A percentile compares a stretch with the other conserved stretches of the same genome.
Evolutionary conservation across 2,888 invertebrate species (phyloP).

Genomic region (Drosophila paranaensis): DNA sequence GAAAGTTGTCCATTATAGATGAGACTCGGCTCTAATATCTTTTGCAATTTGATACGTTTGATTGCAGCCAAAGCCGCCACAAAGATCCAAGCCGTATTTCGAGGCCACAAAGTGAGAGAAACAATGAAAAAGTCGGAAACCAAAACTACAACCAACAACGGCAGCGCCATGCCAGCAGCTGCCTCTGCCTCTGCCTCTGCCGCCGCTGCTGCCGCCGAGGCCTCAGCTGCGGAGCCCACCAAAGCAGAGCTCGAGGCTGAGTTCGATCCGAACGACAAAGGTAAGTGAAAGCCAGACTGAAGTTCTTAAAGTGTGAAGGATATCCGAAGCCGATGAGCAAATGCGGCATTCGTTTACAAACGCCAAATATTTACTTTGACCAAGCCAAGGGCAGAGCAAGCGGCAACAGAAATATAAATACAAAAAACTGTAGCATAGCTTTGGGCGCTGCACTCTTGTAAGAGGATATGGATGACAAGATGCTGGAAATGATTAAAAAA

Average conservation of each 20-base stretch:
- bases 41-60: conserved; percentile 33
- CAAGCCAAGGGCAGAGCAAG: conserved; percentile 6
- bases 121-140: conserved; percentile 89
- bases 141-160: conserved; percentile 82
- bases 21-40: conserved; percentile 1
- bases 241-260: conserved; percentile 91
- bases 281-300: conserved; percentile 84
- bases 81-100: conserved; percentile 95
- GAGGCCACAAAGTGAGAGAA: conserved; percentile 92
- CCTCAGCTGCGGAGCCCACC: conserved; percentile 86
- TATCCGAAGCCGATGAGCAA: conserved; percentile 10
- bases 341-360: conserved; percentile 24
- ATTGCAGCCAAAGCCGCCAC: conserved; percentile 88
- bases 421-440: background rate
- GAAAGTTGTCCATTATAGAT: background rate
- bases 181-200: conserved; percentile 56
- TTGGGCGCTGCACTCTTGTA: conserved; percentile 16
- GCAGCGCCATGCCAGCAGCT: conserved; percentile 50
- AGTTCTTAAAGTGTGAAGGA: conserved; percentile 30
- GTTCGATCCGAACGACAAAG: conserved; percentile 92
- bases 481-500: background rate
- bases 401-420: conserved; percentile 1
- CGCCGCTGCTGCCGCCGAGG: conserved; percentile 55
- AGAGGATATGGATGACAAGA: conserved; percentile 2
- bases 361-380: conserved; percentile 46